Conservation (phyloP, 2,888 invertebrate species). For the Lamproptera curius region DNA sequence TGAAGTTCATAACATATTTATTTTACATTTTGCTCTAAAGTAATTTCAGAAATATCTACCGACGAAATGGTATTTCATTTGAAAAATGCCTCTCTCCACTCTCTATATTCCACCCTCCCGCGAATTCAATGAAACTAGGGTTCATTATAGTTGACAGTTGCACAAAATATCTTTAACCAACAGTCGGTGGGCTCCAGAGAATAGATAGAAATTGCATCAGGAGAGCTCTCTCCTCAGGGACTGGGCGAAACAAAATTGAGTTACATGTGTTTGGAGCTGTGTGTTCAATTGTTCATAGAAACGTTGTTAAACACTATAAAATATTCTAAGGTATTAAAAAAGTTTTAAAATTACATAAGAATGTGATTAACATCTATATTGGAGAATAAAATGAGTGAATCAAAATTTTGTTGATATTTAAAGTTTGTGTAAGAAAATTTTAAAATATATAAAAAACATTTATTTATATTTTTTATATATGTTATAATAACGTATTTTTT, state of each 20-base stretch:
- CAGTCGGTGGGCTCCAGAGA: conserved; percentile 18
- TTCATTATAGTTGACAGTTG: conserved; percentile 24
- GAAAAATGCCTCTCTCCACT: neutral
- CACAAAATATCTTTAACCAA: conserved; percentile 24
- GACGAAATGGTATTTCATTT: neutral
- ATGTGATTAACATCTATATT: too few species aligned
- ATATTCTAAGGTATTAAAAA: too few species aligned
- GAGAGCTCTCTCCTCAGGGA: conserved; percentile 14
- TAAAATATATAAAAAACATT: too few species aligned
- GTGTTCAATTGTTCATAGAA: neutral
- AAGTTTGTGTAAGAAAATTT: too few species aligned
- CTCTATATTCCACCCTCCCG: conserved; percentile 1
- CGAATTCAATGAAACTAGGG: conserved; percentile 14
- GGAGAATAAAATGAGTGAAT: too few species aligned
- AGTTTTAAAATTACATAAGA: too few species aligned
- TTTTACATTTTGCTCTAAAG: too few species aligned
- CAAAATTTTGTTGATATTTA: too few species aligned
- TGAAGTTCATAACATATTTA: too few species aligned
- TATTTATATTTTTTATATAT: too few species aligned
- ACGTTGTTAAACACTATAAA: neutral
- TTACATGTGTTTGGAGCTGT: conserved; percentile 1
- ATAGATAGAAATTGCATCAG: conserved; percentile 17
- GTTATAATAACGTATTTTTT: too few species aligned
- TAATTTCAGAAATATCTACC: neutral
- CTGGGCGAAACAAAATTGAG: conserved; percentile 15